phyloP scores from a whole-genome alignment of 2,113 vertebrate genomes.

The Callionymus lyra region DNA sequence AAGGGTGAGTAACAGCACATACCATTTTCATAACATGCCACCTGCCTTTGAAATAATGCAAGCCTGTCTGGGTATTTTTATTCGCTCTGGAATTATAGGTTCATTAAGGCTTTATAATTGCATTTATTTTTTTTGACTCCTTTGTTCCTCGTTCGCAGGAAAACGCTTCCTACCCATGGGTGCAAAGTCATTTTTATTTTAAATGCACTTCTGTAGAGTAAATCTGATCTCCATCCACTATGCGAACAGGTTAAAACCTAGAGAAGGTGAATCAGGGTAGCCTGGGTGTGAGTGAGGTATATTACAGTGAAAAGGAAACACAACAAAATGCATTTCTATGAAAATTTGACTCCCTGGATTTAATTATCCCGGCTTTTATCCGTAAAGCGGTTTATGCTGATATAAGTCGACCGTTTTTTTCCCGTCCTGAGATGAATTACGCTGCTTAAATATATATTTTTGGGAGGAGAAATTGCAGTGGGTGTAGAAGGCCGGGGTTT shows the following conservation, averaged over 20 bases:
- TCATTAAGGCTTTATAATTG: constrained; percentile 67
- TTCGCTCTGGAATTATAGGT: constrained; percentile 53
- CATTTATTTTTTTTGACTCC: constrained; percentile 58
- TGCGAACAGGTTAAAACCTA: constrained; percentile 55
- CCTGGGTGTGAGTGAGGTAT: neutral
- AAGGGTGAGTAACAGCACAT: no score
- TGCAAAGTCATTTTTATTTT: constrained; percentile 44
- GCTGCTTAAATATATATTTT: constrained; percentile 7
- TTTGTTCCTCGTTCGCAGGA: constrained; percentile 44
- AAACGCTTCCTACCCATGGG: constrained; percentile 27
- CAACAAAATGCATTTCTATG: constrained; percentile 38
- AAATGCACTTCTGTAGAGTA: constrained; percentile 37
- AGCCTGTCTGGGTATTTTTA: constrained; percentile 60
- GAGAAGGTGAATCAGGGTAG: constrained; percentile 15
- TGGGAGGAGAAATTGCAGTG: constrained; percentile 8
- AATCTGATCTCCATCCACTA: constrained; percentile 61
- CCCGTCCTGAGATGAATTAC: constrained; percentile 35
- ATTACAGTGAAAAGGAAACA: constrained; percentile 42
- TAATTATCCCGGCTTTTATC: constrained; percentile 42
- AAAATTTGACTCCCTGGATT: constrained; percentile 32
- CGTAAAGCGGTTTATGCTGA: constrained; percentile 30
- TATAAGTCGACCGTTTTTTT: constrained; percentile 49
- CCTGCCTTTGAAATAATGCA: constrained; percentile 46
- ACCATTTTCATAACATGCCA: no score
- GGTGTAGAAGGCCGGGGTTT: constrained; percentile 37